Conservation (phyloP, 2,797 vertebrate genomes). For the Mus minutoides region DNA sequence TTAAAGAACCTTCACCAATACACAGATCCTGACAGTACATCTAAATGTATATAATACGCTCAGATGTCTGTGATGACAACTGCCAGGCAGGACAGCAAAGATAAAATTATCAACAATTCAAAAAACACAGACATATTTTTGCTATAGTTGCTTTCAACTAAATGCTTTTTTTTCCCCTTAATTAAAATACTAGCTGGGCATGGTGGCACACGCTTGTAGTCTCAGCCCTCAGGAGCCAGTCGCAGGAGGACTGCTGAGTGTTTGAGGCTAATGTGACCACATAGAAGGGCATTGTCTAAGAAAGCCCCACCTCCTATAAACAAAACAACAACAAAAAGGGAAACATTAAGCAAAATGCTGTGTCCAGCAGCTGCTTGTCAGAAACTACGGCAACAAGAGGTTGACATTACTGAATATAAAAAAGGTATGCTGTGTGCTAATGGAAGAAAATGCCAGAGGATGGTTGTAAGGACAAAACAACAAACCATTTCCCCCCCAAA, state of each 20-base stretch:
- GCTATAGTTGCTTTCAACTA: background rate
- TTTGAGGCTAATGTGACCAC: background rate
- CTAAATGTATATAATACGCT: background rate
- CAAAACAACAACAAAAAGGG: background rate
- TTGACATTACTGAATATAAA: background rate
- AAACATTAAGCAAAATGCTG: background rate
- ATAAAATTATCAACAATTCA: background rate
- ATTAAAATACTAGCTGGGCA: too few relatives aligned
- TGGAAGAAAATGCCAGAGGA: background rate
- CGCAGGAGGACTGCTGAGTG: background rate
- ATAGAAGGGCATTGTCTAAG: background rate
- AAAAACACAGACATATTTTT: background rate
- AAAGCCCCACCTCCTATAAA: background rate
- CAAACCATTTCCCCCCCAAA: background rate
- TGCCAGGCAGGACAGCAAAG: too few relatives aligned
- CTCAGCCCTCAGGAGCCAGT: background rate
- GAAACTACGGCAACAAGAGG: background rate
- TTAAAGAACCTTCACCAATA: background rate
- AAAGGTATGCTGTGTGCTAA: background rate
- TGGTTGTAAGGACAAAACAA: background rate
- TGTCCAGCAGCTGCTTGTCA: background rate
- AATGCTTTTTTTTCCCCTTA: background rate
- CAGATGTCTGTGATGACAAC: background rate
- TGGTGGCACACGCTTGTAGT: background rate
- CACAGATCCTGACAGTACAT: background rate